A percentile compares a stretch with the other conserved stretches of the same genome.
phyloP scores from a whole-genome alignment of 2,113 vertebrate genomes.

The human region DNA sequence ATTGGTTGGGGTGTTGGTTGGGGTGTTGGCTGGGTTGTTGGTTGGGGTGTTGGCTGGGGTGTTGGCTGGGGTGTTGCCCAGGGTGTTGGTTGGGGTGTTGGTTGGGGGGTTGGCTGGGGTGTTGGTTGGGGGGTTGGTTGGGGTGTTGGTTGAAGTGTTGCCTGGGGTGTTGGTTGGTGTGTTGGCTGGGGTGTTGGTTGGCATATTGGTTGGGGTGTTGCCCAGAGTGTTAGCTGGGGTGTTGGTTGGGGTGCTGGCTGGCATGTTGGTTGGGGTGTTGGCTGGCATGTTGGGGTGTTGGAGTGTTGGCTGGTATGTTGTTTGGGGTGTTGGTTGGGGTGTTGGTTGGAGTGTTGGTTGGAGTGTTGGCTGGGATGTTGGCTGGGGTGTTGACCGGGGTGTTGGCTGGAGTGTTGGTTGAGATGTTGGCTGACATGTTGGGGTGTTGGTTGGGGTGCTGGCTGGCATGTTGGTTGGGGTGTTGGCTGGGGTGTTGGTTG shows the following conservation, averaged over 20 bases:
- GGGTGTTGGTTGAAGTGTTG: fast-evolving
- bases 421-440: fast-evolving
- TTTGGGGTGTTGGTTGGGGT: too few relatives aligned
- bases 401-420: fast-evolving
- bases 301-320: too few relatives aligned
- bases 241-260: too few relatives aligned
- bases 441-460: fast-evolving
- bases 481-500: fast-evolving
- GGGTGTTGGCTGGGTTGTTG: too few relatives aligned
- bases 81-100: too few relatives aligned
- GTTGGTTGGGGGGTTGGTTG: fast-evolving
- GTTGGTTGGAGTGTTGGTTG: too few relatives aligned
- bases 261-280: too few relatives aligned
- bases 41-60: fast-evolving
- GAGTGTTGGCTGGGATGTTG: fast-evolving
- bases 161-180: too few relatives aligned
- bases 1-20: too few relatives aligned
- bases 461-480: fast-evolving
- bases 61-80: fast-evolving
- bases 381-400: fast-evolving
- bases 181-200: too few relatives aligned
- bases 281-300: too few relatives aligned
- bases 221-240: fast-evolving
- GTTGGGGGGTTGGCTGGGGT: fast-evolving
- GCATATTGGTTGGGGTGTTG: fast-evolving